Base-by-base conservation (phyloP, 2,888 invertebrate genomes). In the Adelphocoris suturalis region DNA sequence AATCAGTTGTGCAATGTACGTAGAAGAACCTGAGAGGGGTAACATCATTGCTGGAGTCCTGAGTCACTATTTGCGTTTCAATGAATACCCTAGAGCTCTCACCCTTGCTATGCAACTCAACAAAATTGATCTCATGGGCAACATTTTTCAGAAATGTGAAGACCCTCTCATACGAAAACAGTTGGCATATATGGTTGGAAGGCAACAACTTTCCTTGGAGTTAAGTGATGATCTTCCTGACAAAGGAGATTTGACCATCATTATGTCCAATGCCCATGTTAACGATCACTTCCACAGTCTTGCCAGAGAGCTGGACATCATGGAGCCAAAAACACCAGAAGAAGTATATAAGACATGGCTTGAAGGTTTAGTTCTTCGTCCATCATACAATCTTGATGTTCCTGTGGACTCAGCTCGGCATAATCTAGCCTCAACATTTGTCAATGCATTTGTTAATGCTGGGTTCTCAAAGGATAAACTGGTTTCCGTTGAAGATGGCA, bases 281-380 rank as follows among this genome's bases (percentile, higher is more conserved):
- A 99, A 97, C 93, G 97, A 97, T 92, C 97, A 99, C 93, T 99
- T 99, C 93, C 94, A 98, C 52, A 97, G 97, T 92, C 94, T 99
- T 91, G 99, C 97, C 3, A 95, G 99, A 93, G 99, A 99, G 95
- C 96, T 96, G 91, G 99, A 99, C 93, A 99, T 99, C 92, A 97
- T 99, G 97, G 99, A 99, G 93, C 98, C 99, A 0, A 99, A 99
- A 94, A 97, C 97, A 0, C 99, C 99, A 0, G 99, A 99, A 93
- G 99, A 99, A 93, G 99, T 99, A 14, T 99, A 99, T 94, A 99
- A 99, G 94, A 97, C 97, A 0, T 99, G 99, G 95, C 94, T 99
- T 91, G 99, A 99, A 94, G 92, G 92, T 61, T 90, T 92, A 16
- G 92, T 92, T 0, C 90, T 92, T 19, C 91, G 92, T 12, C 92